These are phyloP conservation scores for Bombus superbus DNA, from an alignment of 1,140 invertebrate species.

Conservation along the genomic window DNA sequence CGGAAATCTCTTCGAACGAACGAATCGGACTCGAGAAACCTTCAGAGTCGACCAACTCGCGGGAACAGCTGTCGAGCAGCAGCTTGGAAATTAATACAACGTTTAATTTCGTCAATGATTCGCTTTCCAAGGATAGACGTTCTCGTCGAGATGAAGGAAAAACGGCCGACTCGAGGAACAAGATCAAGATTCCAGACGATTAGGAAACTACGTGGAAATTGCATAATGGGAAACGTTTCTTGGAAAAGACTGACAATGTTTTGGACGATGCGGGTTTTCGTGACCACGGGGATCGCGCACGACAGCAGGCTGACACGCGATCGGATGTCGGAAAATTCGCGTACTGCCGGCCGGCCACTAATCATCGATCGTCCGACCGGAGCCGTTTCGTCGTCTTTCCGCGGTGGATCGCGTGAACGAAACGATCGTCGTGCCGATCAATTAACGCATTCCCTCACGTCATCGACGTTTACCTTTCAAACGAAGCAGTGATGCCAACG, in stretches of 20 bases:
- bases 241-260: background rate
- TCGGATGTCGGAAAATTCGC: constrained; percentile 59
- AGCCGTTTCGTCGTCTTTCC: constrained; percentile 43
- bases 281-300: background rate
- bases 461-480: constrained; percentile 49
- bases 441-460: constrained; percentile 59
- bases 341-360: constrained; percentile 26
- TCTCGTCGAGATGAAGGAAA: background rate
- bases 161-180: background rate
- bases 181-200: background rate
- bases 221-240: background rate
- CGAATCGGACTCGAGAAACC: background rate
- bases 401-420: constrained; percentile 37
- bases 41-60: too few relatives aligned
- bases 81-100: background rate
- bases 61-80: background rate
- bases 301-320: constrained; percentile 46
- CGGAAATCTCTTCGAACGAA: background rate
- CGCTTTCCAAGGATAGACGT: background rate
- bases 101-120: background rate
- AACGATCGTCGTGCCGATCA: constrained; percentile 34
- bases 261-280: background rate
- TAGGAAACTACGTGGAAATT: background rate
- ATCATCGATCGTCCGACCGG: constrained; percentile 47
- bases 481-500: constrained; percentile 39